These are phyloP conservation scores for Pituophis catenifer DNA, from an alignment of 2,113 vertebrate species.

Conservation along the genomic window DNA sequence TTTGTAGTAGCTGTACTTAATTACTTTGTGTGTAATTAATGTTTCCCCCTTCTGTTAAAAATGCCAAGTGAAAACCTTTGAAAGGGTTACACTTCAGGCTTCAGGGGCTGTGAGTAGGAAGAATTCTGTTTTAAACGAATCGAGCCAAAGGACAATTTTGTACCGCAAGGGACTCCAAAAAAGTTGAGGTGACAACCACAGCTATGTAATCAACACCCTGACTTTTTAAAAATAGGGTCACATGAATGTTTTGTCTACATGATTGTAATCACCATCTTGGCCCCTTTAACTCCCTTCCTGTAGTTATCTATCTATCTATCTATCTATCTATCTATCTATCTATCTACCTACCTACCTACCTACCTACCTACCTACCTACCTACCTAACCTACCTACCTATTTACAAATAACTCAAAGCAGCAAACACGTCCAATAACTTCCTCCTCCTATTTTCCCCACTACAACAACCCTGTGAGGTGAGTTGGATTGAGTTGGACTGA, in stretches of 20 bases:
- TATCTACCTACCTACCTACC: too few species aligned
- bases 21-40: neutral
- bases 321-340: too few species aligned
- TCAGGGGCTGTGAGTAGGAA: neutral
- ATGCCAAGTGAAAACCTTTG: neutral
- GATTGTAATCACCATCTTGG: neutral
- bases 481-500: neutral
- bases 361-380: too few species aligned
- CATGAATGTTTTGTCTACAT: neutral
- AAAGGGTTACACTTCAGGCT: neutral
- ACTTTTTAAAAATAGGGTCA: neutral
- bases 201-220: neutral
- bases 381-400: too few species aligned
- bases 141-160: neutral
- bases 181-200: neutral
- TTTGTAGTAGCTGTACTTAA: neutral
- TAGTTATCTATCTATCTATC: too few species aligned
- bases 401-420: neutral
- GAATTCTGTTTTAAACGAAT: neutral
- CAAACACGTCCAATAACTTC: neutral
- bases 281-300: neutral
- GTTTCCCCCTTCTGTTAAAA: neutral
- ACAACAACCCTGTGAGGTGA: too few species aligned
- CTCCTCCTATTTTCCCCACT: too few species aligned
- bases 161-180: neutral